Evolutionary conservation across 2,113 vertebrate genomes (phyloP), one percentile per base, ranked within the genome.

Genomic region (Cnemophilus loriae): DNA sequence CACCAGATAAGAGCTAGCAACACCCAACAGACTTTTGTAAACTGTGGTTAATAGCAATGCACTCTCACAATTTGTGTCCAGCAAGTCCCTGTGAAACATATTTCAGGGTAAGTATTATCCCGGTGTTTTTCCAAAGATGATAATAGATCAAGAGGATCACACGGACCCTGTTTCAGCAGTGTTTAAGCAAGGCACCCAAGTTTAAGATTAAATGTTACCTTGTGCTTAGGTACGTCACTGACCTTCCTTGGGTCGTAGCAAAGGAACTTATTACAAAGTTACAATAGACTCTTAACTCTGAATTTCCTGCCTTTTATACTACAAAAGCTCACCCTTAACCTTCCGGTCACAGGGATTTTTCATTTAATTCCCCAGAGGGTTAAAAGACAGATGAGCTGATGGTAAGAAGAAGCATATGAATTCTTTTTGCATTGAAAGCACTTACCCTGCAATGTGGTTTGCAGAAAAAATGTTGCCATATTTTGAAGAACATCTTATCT

Each of bases 321-420:
- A 91, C 76, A 91, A 96, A 96, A 95, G n/a, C 47, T 92, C 88
- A 95, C 87, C 90, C 47, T 93, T 94, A 92, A 95, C 95, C 87
- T 95, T 95, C 71, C 57, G 4, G 5, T 80, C 82, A 76, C 47
- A 42, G 53, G 63, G 57, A 74, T 81, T 94, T 93, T 87, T 92
- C 67, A 88, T 90, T 77, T 81, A 74, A 92, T 92, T 82, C 92
- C 52, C 82, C 47, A 33, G 4, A 11, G 71, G 71, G 24, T 90
- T 90, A 86, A 84, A 96, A 96, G 90, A 97, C 74, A 92, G 76
- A 96, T 89, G 87, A 94, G 63, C 61, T 93, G n/a, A 60, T 84
- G 64, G 59, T 77, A 75, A 87, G 61, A 92, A 88, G 63, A 57
- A 63, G 44, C 92, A 82, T 28, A 93, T 47, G 87, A 93, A 95